Conservation (phyloP, 2,797 vertebrate species). For the Eulemur coronatus region DNA sequence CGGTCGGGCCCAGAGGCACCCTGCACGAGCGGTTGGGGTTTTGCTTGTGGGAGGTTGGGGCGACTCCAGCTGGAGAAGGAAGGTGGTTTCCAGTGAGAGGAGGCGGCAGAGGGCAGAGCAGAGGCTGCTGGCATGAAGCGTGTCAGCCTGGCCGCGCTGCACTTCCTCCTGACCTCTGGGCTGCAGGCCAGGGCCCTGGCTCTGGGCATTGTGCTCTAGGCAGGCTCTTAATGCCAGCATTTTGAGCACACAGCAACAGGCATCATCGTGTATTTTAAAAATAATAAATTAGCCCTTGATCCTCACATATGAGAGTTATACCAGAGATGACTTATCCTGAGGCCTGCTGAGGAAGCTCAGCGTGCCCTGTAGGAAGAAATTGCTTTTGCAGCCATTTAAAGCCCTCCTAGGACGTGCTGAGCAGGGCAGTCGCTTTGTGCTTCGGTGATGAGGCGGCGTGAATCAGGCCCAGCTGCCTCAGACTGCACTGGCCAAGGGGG, state of each 20-base stretch:
- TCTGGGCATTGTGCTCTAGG: neutral
- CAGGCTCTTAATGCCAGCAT: neutral
- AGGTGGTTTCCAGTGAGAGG: neutral
- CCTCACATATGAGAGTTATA: neutral
- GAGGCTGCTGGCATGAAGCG: neutral
- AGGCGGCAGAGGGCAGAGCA: neutral
- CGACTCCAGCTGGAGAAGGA: neutral
- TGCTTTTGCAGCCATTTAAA: neutral
- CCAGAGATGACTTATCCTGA: neutral
- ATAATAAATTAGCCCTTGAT: neutral
- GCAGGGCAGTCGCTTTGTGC: neutral
- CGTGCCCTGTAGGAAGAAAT: neutral
- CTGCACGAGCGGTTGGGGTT: too few species aligned
- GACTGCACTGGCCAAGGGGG: neutral
- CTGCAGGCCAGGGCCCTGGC: fast-evolving
- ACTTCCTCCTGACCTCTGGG: neutral
- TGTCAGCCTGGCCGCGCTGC: fast-evolving
- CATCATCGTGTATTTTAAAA: neutral
- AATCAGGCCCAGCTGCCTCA: neutral
- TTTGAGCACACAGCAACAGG: neutral
- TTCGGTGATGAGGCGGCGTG: neutral
- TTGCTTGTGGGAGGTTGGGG: neutral
- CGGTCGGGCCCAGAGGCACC: neutral
- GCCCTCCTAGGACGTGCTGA: neutral
- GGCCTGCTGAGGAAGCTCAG: neutral